A percentile compares a stretch with the other conserved stretches of the same genome.
Evolutionary conservation across 2,797 vertebrate species (phyloP).

Genomic region (Mus spretus): DNA sequence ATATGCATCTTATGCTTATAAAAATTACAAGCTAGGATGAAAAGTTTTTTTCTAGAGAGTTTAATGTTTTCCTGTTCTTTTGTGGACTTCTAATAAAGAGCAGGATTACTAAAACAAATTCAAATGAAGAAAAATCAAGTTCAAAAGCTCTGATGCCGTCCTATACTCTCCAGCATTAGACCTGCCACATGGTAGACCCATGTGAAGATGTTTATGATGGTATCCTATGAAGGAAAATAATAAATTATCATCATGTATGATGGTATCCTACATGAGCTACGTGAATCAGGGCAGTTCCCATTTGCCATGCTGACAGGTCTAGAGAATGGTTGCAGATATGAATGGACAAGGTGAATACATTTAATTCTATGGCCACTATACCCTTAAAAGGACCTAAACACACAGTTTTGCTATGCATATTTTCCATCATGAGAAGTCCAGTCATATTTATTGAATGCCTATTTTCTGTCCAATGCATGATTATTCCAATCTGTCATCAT

Average conservation of each 20-base stretch:
- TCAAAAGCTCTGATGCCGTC: neutral
- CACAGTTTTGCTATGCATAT: neutral
- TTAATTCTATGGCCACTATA: neutral
- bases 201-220: neutral
- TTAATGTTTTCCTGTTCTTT: neutral
- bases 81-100: constrained; percentile 8
- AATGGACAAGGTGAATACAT: neutral
- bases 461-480: neutral
- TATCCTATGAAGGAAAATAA: neutral
- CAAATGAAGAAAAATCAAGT: constrained; percentile 21
- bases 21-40: constrained; percentile 24
- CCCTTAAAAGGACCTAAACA: constrained; percentile 1
- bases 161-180: neutral
- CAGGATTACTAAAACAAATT: neutral
- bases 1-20: constrained; percentile 20
- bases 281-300: neutral
- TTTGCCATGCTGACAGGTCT: constrained; percentile 7
- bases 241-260: neutral
- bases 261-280: neutral
- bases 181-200: neutral
- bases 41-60: neutral
- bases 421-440: neutral
- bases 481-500: neutral
- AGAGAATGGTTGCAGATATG: neutral
- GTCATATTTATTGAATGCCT: neutral